Conservation (phyloP, 2,888 invertebrate genomes). For the Mesorhabditis sp. region DNA sequence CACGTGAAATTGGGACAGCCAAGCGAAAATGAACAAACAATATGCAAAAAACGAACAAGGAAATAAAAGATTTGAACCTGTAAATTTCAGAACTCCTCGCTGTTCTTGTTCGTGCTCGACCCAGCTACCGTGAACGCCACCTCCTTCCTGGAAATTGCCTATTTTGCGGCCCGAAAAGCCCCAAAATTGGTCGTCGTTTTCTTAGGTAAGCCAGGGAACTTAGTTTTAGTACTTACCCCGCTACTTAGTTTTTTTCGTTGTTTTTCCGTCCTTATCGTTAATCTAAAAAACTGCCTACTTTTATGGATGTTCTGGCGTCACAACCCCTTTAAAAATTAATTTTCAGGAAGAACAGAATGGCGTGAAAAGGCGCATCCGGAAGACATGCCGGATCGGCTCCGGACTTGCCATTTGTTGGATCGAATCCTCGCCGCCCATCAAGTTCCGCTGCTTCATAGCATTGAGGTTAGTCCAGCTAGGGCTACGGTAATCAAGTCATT, state of each 20-base stretch:
- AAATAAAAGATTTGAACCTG: not conserved
- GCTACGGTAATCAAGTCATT: not conserved
- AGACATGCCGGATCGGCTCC: constrained; percentile 51
- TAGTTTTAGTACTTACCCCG: too few species aligned
- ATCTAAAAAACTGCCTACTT: too few species aligned
- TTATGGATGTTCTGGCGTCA: too few species aligned
- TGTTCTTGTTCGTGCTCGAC: constrained; percentile 57
- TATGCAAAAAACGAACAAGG: too few species aligned
- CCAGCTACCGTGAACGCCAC: constrained; percentile 57
- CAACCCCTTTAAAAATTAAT: constrained; percentile 14
- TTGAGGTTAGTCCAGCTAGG: constrained; percentile 17
- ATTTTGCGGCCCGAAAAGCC: constrained; percentile 53
- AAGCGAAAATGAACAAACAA: too few species aligned
- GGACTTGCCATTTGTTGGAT: constrained; percentile 53
- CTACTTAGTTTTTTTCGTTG: too few species aligned
- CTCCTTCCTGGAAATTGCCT: constrained; percentile 56
- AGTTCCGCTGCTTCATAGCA: constrained; percentile 42
- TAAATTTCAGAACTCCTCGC: constrained; percentile 49
- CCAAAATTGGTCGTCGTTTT: constrained; percentile 38
- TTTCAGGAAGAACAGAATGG: constrained; percentile 51
- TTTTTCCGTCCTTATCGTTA: too few species aligned
- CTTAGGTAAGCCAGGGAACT: constrained; percentile 14
- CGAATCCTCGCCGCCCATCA: constrained; percentile 49
- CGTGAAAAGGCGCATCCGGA: constrained; percentile 51
- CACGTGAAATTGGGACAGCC: too few species aligned